Conservation (phyloP, 2,797 vertebrate genomes). For the Oophaga sylvatica region DNA sequence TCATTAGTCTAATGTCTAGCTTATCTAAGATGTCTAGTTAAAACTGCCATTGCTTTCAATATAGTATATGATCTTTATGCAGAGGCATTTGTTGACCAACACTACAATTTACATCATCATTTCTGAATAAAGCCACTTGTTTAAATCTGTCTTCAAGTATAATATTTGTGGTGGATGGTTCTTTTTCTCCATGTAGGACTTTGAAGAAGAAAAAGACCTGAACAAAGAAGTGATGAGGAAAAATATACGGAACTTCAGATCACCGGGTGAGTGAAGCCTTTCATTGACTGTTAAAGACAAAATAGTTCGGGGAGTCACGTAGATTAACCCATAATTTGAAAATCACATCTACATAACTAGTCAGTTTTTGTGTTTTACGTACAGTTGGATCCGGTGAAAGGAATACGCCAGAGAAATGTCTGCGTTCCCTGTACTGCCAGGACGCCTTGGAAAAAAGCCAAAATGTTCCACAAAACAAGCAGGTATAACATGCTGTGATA, state of each 20-base stretch:
- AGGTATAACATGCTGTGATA: not conserved
- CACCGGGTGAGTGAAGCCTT: not conserved
- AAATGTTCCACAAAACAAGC: not conserved
- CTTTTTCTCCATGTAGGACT: not conserved
- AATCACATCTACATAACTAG: not conserved
- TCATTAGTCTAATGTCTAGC: no score
- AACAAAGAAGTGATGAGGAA: not conserved
- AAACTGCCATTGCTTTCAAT: no score
- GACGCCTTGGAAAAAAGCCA: not conserved
- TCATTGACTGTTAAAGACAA: not conserved
- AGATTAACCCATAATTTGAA: not conserved
- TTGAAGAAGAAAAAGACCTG: not conserved
- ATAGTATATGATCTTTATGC: no score
- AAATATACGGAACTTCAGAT: not conserved
- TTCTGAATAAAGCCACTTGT: no score
- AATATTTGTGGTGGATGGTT: no score
- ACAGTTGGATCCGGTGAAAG: not conserved
- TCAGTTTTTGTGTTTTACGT: not conserved
- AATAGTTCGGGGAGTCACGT: not conserved
- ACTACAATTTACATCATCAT: no score
- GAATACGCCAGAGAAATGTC: not conserved
- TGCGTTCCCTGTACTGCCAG: not conserved
- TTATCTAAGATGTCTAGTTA: no score
- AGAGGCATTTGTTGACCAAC: no score
- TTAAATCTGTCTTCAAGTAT: no score